Percentiles rank a stretch among this genome's conserved stretches.
phyloP scores from a whole-genome alignment of 2,888 invertebrate species.

The Cryptocephalus moraei region DNA sequence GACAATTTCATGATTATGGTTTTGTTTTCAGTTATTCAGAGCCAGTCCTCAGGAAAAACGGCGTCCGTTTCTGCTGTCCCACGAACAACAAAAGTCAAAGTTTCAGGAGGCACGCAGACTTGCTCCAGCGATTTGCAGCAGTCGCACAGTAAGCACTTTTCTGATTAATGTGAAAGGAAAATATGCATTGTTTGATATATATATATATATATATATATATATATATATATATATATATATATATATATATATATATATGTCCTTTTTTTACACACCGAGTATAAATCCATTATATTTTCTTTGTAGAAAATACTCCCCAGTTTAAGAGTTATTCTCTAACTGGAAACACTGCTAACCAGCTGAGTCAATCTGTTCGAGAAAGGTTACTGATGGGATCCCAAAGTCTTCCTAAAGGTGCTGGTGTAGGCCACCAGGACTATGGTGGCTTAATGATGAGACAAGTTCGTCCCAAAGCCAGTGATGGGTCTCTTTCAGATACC shows the following conservation, averaged over 20 bases:
- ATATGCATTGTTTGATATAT: too few relatives aligned
- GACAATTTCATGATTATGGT: background rate
- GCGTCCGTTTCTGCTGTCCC: conserved; percentile 81
- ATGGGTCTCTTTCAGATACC: conserved; percentile 79
- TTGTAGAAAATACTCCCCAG: conserved; percentile 59
- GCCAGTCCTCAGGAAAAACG: conserved; percentile 41
- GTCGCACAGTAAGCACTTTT: conserved; percentile 21
- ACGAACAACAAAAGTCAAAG: conserved; percentile 77
- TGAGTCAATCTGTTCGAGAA: conserved; percentile 79
- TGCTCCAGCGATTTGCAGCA: conserved; percentile 38
- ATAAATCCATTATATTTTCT: conserved; percentile 1
- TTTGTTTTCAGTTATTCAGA: conserved; percentile 26
- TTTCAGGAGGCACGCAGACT: conserved; percentile 84
- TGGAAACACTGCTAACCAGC: conserved; percentile 74
- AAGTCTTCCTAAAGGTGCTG: conserved; percentile 61
- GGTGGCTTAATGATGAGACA: conserved; percentile 36
- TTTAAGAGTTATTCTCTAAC: conserved; percentile 79
- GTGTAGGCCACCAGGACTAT: conserved; percentile 31
- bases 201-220: too few relatives aligned
- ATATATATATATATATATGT: too few relatives aligned
- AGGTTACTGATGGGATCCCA: conserved; percentile 77
- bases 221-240: background rate
- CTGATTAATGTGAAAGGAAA: too few relatives aligned
- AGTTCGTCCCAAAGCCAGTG: conserved; percentile 43
- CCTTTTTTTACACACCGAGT: background rate